A percentile compares a stretch with the other conserved stretches of the same genome.
These are phyloP conservation scores for Sinohyriopsis cumingii DNA, from an alignment of 2,888 invertebrate species.

Conservation along the genomic window DNA sequence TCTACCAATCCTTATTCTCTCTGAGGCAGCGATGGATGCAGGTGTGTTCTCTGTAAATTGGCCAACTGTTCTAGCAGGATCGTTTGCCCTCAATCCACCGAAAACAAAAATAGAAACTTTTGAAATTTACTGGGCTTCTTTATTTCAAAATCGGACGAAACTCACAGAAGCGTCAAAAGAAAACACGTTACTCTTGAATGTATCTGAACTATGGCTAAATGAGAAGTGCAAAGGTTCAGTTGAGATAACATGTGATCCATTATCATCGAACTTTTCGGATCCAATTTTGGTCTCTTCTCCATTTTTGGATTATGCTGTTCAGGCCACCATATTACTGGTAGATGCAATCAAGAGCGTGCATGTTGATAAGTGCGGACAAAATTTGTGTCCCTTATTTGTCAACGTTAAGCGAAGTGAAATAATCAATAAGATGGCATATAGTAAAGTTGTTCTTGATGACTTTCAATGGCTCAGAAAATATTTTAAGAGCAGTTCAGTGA, in stretches of 20 bases:
- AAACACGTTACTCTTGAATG: too few species aligned
- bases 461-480: too few species aligned
- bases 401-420: conserved; percentile 10
- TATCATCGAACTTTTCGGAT: too few species aligned
- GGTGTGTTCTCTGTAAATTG: too few species aligned
- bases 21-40: too few species aligned
- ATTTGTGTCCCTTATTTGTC: conserved; percentile 12
- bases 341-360: conserved; percentile 12
- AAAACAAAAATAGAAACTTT: conserved; percentile 11
- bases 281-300: conserved; percentile 5
- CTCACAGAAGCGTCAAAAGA: not conserved
- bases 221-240: too few species aligned
- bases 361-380: not conserved
- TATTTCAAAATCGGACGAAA: conserved; percentile 4
- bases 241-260: too few species aligned
- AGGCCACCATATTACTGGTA: conserved; percentile 17
- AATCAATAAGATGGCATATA: conserved; percentile 5
- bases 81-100: conserved; percentile 29
- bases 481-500: too few species aligned
- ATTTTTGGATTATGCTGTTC: conserved; percentile 30
- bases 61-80: conserved; percentile 7
- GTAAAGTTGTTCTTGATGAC: too few species aligned
- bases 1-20: too few species aligned
- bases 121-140: conserved; percentile 9
- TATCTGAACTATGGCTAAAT: too few species aligned